Conservation (phyloP, 2,113 vertebrate species). For the Tamias sibiricus region DNA sequence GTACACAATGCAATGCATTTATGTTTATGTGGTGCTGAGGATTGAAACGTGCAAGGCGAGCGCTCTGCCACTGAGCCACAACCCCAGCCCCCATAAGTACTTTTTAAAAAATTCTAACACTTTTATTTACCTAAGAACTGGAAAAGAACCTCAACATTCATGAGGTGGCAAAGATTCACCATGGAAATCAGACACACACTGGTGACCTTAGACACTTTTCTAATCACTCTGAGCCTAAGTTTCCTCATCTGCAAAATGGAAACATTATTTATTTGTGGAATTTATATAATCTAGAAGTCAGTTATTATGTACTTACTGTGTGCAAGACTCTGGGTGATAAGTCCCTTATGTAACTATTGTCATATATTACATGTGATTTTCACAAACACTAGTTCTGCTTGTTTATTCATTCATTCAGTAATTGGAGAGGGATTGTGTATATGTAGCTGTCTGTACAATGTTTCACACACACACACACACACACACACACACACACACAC, state of each 20-base stretch:
- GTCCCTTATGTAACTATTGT: constrained; percentile 2
- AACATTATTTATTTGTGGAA: background rate
- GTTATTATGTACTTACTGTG: background rate
- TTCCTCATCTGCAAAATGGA: background rate
- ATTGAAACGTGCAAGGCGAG: too few species aligned
- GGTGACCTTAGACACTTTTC: background rate
- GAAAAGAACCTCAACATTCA: background rate
- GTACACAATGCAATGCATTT: too few species aligned
- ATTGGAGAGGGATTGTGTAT: background rate
- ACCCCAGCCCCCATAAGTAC: background rate
- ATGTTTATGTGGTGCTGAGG: too few species aligned
- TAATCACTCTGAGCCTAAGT: background rate
- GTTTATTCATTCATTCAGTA: background rate
- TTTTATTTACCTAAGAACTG: constrained; percentile 31
- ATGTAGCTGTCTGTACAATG: background rate
- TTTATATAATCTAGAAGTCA: constrained; percentile 9
- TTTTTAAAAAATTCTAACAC: constrained; percentile 33
- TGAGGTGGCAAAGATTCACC: background rate
- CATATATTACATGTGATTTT: constrained; percentile 51
- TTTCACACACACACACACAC: background rate
- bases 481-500: too few species aligned
- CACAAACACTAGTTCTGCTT: background rate
- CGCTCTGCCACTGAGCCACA: too few species aligned
- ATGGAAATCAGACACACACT: background rate
- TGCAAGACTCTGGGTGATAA: background rate